Percentiles rank a stretch among this genome's conserved stretches.
Evolutionary conservation across 2,797 vertebrate genomes (phyloP).

Genomic region (Gallinago stenura): DNA sequence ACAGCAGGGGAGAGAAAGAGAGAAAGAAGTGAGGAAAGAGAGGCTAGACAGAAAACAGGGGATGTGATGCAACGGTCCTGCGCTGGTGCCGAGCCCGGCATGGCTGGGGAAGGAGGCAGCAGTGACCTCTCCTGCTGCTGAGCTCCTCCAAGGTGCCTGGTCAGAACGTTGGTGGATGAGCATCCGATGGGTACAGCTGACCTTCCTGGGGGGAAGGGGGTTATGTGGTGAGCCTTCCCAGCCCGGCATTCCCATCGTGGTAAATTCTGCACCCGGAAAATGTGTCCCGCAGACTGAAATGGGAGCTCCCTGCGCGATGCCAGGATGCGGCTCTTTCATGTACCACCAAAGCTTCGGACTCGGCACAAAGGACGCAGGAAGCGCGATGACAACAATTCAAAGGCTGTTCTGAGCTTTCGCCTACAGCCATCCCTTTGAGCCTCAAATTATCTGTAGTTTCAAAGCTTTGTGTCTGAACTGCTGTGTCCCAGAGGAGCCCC

Average conservation of each 20-base stretch:
- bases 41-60: not conserved
- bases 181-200: accelerated
- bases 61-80: accelerated
- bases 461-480: not conserved
- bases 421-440: not conserved
- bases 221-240: accelerated
- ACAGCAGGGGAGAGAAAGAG: not conserved
- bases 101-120: not conserved
- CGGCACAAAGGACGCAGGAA: not conserved
- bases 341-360: not conserved
- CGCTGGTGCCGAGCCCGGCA: accelerated
- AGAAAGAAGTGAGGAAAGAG: conserved; percentile 38
- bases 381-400: not conserved
- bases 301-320: not conserved
- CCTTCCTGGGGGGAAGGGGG: not conserved
- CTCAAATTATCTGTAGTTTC: conserved; percentile 1
- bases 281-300: accelerated
- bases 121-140: not conserved
- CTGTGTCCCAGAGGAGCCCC: not conserved
- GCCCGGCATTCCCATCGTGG: not conserved
- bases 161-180: not conserved
- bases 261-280: not conserved
- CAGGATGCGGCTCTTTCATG: not conserved
- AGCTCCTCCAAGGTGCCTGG: accelerated
- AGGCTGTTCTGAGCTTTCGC: not conserved